phyloP scores from a whole-genome alignment of 2,797 vertebrate species.

The Corythornis leucogaster region DNA sequence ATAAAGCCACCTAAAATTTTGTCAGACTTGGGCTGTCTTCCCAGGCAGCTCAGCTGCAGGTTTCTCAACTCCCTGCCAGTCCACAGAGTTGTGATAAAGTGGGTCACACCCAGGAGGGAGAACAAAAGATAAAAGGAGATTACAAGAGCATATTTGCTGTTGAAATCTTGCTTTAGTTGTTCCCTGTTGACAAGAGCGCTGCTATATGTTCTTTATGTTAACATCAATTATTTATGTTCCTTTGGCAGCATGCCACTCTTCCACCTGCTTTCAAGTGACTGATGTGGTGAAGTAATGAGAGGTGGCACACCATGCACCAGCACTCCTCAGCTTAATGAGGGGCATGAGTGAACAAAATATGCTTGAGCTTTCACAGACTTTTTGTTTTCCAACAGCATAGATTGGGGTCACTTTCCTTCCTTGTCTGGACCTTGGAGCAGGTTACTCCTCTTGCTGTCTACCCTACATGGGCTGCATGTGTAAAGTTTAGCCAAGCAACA shows the following conservation, averaged over 20 bases:
- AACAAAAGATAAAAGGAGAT: slow-evolving; percentile 1
- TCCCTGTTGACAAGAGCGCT: slow-evolving; percentile 39
- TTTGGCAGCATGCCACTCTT: slow-evolving; percentile 44
- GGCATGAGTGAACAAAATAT: neutral
- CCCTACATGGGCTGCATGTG: neutral
- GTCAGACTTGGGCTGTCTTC: neutral
- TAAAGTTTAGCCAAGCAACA: neutral
- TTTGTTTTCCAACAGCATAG: neutral
- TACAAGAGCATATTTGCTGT: neutral
- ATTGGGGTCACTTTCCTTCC: slow-evolving; percentile 23
- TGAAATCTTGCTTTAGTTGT: slow-evolving; percentile 47
- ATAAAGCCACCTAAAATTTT: neutral
- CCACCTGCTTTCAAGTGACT: slow-evolving; percentile 8
- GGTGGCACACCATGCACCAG: slow-evolving; percentile 2
- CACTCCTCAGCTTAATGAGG: slow-evolving; percentile 15
- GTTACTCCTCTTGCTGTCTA: neutral
- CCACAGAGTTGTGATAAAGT: neutral
- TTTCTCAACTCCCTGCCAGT: neutral
- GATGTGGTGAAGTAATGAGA: slow-evolving; percentile 22
- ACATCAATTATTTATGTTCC: slow-evolving; percentile 67
- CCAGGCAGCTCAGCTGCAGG: neutral
- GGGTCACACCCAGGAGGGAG: neutral
- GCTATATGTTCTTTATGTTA: slow-evolving; percentile 51
- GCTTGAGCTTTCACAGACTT: neutral
- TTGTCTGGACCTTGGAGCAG: slow-evolving; percentile 1